These are phyloP conservation scores for Propsilocerus akamusi DNA, from an alignment of 1,140 invertebrate genomes.

Conservation along the genomic window DNA sequence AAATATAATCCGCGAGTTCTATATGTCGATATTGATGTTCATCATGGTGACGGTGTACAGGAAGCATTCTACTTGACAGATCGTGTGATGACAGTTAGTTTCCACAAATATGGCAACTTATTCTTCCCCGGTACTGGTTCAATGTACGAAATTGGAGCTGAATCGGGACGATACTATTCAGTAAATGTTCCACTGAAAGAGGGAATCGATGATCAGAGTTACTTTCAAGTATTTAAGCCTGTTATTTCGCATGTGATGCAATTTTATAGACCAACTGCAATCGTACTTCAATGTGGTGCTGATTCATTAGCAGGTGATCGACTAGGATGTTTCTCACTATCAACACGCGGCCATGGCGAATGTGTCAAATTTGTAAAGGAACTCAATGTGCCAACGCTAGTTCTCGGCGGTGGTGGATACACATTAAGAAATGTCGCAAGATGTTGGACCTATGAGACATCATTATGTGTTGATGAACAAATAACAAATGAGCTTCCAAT, in stretches of 20 bases:
- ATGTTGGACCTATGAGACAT: constrained; percentile 99
- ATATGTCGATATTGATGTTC: constrained; percentile 99
- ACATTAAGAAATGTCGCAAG: constrained; percentile 93
- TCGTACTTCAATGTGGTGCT: constrained; percentile 95
- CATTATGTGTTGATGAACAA: constrained; percentile 73
- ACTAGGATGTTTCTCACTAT: constrained; percentile 37
- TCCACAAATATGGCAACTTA: constrained; percentile 97
- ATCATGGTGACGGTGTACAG: constrained; percentile 98
- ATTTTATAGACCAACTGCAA: constrained; percentile 89
- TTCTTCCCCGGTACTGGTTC: constrained; percentile 97
- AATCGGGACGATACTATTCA: constrained; percentile 85
- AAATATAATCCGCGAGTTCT: constrained; percentile 91
- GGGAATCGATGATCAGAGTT: constrained; percentile 90
- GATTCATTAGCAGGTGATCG: constrained; percentile 93
- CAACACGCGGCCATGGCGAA: constrained; percentile 41
- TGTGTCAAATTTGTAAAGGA: constrained; percentile 94
- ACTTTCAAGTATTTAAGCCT: constrained; percentile 85
- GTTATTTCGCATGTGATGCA: constrained; percentile 90
- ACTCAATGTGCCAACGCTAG: constrained; percentile 80
- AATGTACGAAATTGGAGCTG: constrained; percentile 93
- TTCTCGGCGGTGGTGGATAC: constrained; percentile 72
- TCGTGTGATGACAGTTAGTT: constrained; percentile 97
- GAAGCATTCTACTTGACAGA: constrained; percentile 98
- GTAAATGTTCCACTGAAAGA: constrained; percentile 94
- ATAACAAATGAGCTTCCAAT: constrained; percentile 86